These are phyloP conservation scores for Cataglyphis cursor DNA, from an alignment of 2,888 invertebrate species.

Conservation along the genomic window DNA sequence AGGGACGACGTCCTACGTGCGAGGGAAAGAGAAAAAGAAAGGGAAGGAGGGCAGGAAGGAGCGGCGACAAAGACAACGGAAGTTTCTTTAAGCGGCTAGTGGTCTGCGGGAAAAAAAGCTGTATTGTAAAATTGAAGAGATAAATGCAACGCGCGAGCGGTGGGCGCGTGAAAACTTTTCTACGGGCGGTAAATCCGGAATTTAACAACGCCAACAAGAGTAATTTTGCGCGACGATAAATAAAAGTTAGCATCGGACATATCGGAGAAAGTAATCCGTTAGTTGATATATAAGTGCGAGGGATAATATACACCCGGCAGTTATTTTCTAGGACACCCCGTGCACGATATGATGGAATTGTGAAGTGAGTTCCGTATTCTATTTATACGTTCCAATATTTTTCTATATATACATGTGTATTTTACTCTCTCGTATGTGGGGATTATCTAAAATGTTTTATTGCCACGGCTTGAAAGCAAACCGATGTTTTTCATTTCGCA, in stretches of 20 bases:
- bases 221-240: constrained; percentile 25
- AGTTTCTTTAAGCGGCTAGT: constrained; percentile 68
- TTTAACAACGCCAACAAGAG: background rate
- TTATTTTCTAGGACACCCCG: background rate
- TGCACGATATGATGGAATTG: constrained; percentile 16
- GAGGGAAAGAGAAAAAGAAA: constrained; percentile 40
- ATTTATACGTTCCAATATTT: constrained; percentile 46
- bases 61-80: constrained; percentile 65
- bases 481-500: constrained; percentile 43
- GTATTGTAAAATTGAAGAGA: constrained; percentile 49
- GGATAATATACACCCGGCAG: background rate
- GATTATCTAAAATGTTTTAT: constrained; percentile 55
- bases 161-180: constrained; percentile 30
- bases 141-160: constrained; percentile 34
- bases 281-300: background rate
- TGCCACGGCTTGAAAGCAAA: constrained; percentile 50
- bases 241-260: constrained; percentile 21
- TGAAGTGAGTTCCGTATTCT: constrained; percentile 17
- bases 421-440: constrained; percentile 14
- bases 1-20: constrained; percentile 60
- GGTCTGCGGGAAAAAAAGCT: constrained; percentile 52
- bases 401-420: constrained; percentile 36
- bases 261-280: background rate
- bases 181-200: constrained; percentile 19
- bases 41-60: background rate